These are phyloP conservation scores for Leptinotarsa defecta DNA, from an alignment of 1,140 invertebrate genomes.

Conservation along the genomic window DNA sequence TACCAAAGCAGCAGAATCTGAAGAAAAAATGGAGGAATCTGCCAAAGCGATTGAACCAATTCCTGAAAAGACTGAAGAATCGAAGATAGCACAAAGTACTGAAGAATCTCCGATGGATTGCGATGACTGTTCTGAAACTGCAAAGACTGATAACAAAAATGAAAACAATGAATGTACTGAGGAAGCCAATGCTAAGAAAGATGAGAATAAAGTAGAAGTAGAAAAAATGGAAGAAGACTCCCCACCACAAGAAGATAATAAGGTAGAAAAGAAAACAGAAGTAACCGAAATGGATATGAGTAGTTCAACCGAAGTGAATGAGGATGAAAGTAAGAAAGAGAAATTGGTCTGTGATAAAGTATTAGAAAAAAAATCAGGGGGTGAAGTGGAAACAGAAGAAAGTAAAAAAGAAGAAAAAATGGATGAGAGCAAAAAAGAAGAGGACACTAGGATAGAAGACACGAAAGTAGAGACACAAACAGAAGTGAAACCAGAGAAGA, in stretches of 20 bases:
- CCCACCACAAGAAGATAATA: constrained; percentile 10
- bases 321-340: constrained; percentile 3
- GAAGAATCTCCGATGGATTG: constrained; percentile 16
- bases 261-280: constrained; percentile 4
- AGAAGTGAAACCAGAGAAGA: constrained; percentile 14
- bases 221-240: constrained; percentile 21
- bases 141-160: not conserved
- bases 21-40: constrained; percentile 7
- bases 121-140: not conserved
- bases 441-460: constrained; percentile 21
- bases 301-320: not conserved
- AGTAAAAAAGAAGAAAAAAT: not conserved
- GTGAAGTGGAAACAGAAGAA: constrained; percentile 2
- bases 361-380: constrained; percentile 17
- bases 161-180: constrained; percentile 22
- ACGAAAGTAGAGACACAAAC: constrained; percentile 11
- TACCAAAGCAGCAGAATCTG: too few relatives aligned
- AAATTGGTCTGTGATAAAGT: constrained; percentile 32
- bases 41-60: constrained; percentile 18
- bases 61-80: constrained; percentile 17
- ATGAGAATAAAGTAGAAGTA: constrained; percentile 16
- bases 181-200: constrained; percentile 4
- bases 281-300: not conserved
- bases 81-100: constrained; percentile 8
- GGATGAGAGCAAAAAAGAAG: constrained; percentile 18